Evolutionary conservation across 1,140 invertebrate species (phyloP).

Genomic region (Yoshiicerus persimilis): DNA sequence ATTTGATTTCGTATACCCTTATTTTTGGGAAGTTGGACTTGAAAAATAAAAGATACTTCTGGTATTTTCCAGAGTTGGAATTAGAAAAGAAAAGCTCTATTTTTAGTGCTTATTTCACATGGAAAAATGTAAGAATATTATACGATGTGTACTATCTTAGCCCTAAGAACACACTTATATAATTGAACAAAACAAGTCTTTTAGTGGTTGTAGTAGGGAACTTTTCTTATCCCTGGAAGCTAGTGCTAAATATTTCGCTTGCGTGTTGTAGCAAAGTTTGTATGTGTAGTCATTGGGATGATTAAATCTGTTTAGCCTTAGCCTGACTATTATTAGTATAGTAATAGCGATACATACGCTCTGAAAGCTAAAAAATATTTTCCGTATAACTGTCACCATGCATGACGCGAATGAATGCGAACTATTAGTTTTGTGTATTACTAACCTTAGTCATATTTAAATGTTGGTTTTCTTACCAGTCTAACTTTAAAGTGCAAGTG

Average conservation of each 20-base stretch:
- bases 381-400: background rate
- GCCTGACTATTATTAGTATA: background rate
- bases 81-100: too few species aligned
- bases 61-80: too few species aligned
- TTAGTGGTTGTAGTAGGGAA: too few species aligned
- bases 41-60: too few species aligned
- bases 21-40: too few species aligned
- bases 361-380: background rate
- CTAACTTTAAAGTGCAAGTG: background rate
- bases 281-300: background rate
- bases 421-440: background rate
- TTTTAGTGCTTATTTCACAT: too few species aligned
- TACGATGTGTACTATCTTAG: too few species aligned
- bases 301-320: background rate
- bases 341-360: background rate
- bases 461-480: background rate
- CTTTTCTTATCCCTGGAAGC: background rate
- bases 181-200: too few species aligned
- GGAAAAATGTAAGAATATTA: too few species aligned
- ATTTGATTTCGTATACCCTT: too few species aligned
- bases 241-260: background rate
- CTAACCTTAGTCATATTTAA: background rate
- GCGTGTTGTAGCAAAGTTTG: background rate
- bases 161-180: too few species aligned
- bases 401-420: background rate